phyloP scores from a whole-genome alignment of 1,140 invertebrate species.

The Eupristina koningsbergeri region DNA sequence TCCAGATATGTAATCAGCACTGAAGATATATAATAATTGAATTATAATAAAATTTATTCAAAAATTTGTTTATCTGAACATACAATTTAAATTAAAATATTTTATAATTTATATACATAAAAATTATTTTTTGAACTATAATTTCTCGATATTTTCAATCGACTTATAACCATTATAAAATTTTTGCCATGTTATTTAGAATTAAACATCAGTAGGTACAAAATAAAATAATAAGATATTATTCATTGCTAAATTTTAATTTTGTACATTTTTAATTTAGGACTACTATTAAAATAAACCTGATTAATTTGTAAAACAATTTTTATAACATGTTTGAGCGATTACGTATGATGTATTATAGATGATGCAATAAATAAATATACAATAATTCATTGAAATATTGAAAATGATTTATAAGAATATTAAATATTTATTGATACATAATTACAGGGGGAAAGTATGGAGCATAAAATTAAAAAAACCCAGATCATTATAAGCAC shows the following conservation, averaged over 20 bases:
- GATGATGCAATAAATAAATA: background rate
- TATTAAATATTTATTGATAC: no score
- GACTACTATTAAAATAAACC: no score
- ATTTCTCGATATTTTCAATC: background rate
- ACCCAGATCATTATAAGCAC: constrained; percentile 30
- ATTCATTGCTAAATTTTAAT: no score
- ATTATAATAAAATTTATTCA: background rate
- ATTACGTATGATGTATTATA: no score
- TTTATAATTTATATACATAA: constrained; percentile 23
- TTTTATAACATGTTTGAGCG: no score
- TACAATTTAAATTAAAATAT: background rate
- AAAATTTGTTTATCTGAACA: background rate
- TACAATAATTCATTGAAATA: no score
- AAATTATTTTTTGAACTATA: background rate
- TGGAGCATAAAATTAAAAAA: background rate
- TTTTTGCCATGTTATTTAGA: background rate
- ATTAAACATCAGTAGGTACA: no score
- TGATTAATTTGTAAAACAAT: no score
- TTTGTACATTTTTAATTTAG: no score
- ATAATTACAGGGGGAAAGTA: no score
- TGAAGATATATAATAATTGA: constrained; percentile 16
- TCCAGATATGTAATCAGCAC: constrained; percentile 22
- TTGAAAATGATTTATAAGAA: no score
- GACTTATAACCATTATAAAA: background rate
- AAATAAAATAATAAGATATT: no score